These are phyloP conservation scores for Drosophila cognata DNA, from an alignment of 2,888 invertebrate genomes.

Conservation along the genomic window DNA sequence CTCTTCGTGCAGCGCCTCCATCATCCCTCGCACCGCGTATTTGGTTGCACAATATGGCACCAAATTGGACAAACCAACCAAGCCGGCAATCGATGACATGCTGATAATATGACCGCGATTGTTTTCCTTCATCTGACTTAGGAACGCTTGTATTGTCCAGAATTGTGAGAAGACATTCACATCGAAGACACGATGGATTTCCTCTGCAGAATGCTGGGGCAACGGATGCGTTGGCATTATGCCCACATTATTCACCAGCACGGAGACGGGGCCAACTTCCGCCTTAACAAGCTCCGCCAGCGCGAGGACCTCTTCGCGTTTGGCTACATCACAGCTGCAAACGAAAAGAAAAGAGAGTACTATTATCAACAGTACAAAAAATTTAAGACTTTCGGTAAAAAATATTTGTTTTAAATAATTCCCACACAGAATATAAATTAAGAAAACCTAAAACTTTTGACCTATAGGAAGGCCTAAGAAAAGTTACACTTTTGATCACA, in stretches of 20 bases:
- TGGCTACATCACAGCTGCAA: slow-evolving; percentile 91
- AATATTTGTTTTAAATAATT: background rate
- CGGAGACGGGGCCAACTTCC: slow-evolving; percentile 91
- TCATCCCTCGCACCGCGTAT: slow-evolving; percentile 93
- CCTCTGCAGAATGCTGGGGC: slow-evolving; percentile 88
- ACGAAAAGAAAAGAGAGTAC: background rate
- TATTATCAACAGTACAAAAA: background rate
- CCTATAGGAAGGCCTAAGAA: too few relatives aligned
- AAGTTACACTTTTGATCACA: too few relatives aligned
- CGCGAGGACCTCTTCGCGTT: slow-evolving; percentile 88
- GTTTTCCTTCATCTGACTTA: slow-evolving; percentile 90
- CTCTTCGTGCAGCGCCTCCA: slow-evolving; percentile 93
- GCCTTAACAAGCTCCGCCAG: slow-evolving; percentile 88
- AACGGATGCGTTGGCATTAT: slow-evolving; percentile 93
- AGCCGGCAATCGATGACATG: slow-evolving; percentile 91
- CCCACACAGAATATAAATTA: background rate
- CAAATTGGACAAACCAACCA: slow-evolving; percentile 90
- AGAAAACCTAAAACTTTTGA: too few relatives aligned
- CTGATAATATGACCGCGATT: slow-evolving; percentile 92
- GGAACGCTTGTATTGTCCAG: slow-evolving; percentile 91
- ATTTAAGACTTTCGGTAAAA: background rate
- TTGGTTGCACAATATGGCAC: slow-evolving; percentile 94
- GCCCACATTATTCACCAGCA: slow-evolving; percentile 94
- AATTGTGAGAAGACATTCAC: slow-evolving; percentile 92
- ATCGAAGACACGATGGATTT: slow-evolving; percentile 90